Conservation (phyloP, 2,113 vertebrate genomes). For the mouse (Mus musculus) region GRCm39 chr12:45536501-45537000, state of each 20-base stretch:
- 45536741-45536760: constrained; percentile 72
- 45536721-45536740: neutral
- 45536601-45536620: constrained; percentile 30
- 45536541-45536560: neutral
- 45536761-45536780: constrained; percentile 55
- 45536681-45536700: neutral
- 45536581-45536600: constrained; percentile 60
- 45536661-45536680: constrained; percentile 7
- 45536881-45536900: constrained; percentile 30
- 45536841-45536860: constrained; percentile 60
- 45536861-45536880: constrained; percentile 64
- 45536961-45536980: constrained; percentile 39
- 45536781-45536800: constrained; percentile 63
- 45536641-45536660: neutral
- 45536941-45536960: constrained; percentile 21
- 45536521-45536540: constrained; percentile 12
- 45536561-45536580: neutral
- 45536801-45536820: constrained; percentile 73
- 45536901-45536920: constrained; percentile 43
- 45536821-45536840: constrained; percentile 78
- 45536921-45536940: constrained; percentile 63
- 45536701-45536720: neutral
- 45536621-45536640: constrained; percentile 3
- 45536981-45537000: neutral
- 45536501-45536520: neutral